Percentiles rank a stretch among this genome's conserved stretches.
Evolutionary conservation across 2,888 invertebrate genomes (phyloP).

Genomic region (Rhabditoides inermis): DNA sequence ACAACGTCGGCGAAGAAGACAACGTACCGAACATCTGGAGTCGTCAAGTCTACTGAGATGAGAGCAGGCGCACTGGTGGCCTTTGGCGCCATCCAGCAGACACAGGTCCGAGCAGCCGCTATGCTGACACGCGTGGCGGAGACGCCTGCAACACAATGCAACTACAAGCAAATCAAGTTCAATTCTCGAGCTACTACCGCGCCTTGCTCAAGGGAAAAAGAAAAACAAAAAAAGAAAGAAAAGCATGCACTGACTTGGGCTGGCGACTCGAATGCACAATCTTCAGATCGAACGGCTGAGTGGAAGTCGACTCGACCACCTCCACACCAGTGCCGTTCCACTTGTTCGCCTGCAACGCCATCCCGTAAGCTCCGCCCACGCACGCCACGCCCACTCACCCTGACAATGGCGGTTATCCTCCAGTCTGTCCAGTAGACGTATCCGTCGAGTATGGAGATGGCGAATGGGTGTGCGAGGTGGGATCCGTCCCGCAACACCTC

Average conservation of each 20-base stretch:
- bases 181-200: neutral
- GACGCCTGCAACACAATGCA: conserved; percentile 53
- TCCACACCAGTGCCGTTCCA: conserved; percentile 72
- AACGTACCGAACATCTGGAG: conserved; percentile 43
- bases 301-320: conserved; percentile 68
- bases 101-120: conserved; percentile 78
- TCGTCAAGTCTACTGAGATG: conserved; percentile 71
- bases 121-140: conserved; percentile 47
- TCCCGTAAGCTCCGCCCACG: neutral
- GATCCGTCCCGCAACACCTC: conserved; percentile 68
- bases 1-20: conserved; percentile 59
- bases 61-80: conserved; percentile 72
- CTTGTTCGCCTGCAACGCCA: conserved; percentile 66
- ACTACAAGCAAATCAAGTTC: neutral
- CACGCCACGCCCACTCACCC: conserved; percentile 52
- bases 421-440: conserved; percentile 90
- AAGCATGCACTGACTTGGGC: neutral
- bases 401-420: conserved; percentile 75
- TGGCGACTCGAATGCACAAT: conserved; percentile 61
- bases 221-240: neutral
- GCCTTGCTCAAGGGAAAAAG: too few relatives aligned
- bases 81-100: conserved; percentile 64
- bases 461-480: conserved; percentile 72
- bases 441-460: conserved; percentile 74
- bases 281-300: conserved; percentile 83